These are phyloP conservation scores for Blennius ocellaris DNA, from an alignment of 2,113 vertebrate genomes.

Conservation along the genomic window DNA sequence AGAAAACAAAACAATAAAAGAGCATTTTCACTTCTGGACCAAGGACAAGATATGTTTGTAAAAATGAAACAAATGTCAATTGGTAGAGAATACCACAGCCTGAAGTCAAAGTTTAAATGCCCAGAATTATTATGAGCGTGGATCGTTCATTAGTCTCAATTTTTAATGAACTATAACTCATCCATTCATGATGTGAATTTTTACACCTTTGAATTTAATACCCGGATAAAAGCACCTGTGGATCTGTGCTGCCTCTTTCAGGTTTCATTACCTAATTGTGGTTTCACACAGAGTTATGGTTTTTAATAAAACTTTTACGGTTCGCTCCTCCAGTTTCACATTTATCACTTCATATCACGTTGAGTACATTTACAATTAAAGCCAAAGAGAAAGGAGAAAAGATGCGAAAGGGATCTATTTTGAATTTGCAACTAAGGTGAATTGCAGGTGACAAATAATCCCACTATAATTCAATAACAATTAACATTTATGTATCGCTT, in stretches of 20 bases:
- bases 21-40: too few species aligned
- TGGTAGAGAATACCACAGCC: not conserved
- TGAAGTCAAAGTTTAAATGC: not conserved
- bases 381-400: not conserved
- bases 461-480: not conserved
- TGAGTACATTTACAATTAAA: not conserved
- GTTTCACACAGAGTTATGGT: slow-evolving; percentile 10
- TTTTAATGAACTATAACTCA: not conserved
- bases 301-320: slow-evolving; percentile 33
- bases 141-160: not conserved
- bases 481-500: too few species aligned
- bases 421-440: not conserved
- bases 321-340: not conserved
- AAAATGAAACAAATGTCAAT: not conserved
- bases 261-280: too few species aligned
- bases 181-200: not conserved
- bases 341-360: slow-evolving; percentile 11
- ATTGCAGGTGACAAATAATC: not conserved
- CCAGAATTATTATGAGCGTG: not conserved
- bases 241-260: not conserved
- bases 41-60: not conserved
- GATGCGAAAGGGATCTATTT: not conserved
- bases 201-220: not conserved
- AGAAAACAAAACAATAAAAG: too few species aligned
- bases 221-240: not conserved